Evolutionary conservation across 2,113 vertebrate genomes (phyloP), one percentile per base, ranked within the genome.

Genomic region (Mobula hypostoma): DNA sequence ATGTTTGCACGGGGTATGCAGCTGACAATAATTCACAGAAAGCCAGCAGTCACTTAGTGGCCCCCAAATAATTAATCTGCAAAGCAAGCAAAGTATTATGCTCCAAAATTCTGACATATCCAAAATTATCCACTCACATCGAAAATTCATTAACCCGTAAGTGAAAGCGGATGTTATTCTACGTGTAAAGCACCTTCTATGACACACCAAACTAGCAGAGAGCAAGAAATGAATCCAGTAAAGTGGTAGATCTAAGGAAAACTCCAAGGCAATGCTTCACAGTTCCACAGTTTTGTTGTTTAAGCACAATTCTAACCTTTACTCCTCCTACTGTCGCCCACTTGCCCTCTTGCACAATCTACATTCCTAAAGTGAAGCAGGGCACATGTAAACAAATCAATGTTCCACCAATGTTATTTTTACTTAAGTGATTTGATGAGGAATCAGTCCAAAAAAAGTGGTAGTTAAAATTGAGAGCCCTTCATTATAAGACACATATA

Each of bases 21-120:
- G 48, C 85, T 90, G 61, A 90, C 85, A 32, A 29, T 32, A 90
- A 66, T 90, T 32, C 29, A 66, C 61, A 90, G 85, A 90, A 27
- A 58, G 29, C 83, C 58, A 63, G 7, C 56, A 14, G 27, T 5
- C 83, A 88, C 83, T 88, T 2, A n/a, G 32, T 66, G 29, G 6
- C 15, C 40, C 27, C 14, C 72, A 19, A 19, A 32, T 15, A 74
- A 74, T 17, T 90, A 5, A 66, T 14, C 6, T 90, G 61, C n/a
- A 66, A 90, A 15, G 7, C n/a, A 90, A 66, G 15, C 29, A 7
- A 32, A 90, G 29, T 19, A 19, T 90, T 32, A 15, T 17, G 29
- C 61, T 36, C n/a, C 32, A 8, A n/a, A 79, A 79, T 17, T 79
- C 77, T n/a, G 66, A 7, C 58, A 32, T 4, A 48, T 48, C 3